Conservation (phyloP, 1,140 invertebrate species). For the Oryzaephilus surinamensis region DNA sequence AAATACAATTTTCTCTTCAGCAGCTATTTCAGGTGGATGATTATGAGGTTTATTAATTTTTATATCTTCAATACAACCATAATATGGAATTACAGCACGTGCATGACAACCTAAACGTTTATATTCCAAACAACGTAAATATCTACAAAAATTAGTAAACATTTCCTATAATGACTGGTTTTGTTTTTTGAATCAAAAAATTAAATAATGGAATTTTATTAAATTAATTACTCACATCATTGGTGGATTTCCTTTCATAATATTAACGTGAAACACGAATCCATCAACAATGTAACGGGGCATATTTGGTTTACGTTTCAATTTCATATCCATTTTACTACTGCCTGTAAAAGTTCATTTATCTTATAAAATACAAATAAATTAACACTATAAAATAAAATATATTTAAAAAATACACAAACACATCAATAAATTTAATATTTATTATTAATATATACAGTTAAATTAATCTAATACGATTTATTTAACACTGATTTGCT, state of each 20-base stretch:
- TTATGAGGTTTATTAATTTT: constrained; percentile 30
- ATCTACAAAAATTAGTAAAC: constrained; percentile 5
- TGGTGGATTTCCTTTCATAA: constrained; percentile 28
- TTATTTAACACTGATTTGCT: not conserved
- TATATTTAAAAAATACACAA: too few species aligned
- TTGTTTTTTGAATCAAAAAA: too few species aligned
- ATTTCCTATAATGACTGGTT: not conserved
- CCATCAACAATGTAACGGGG: constrained; percentile 31
- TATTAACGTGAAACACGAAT: constrained; percentile 32
- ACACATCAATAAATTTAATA: too few species aligned
- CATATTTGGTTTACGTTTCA: constrained; percentile 19
- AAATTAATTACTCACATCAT: constrained; percentile 28
- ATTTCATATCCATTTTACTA: not conserved
- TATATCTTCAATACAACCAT: constrained; percentile 28
- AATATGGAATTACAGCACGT: constrained; percentile 26
- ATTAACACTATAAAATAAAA: too few species aligned
- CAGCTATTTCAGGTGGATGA: constrained; percentile 29
- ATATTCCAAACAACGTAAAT: constrained; percentile 27
- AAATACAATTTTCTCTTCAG: constrained; percentile 31
- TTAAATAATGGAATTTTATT: too few species aligned
- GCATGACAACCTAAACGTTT: constrained; percentile 29
- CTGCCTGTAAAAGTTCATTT: too few species aligned
- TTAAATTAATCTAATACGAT: not conserved
- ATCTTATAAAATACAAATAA: too few species aligned
- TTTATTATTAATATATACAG: not conserved